These are phyloP conservation scores for Cyprinodon variegatus DNA, from an alignment of 2,113 vertebrate species.

Conservation along the genomic window DNA sequence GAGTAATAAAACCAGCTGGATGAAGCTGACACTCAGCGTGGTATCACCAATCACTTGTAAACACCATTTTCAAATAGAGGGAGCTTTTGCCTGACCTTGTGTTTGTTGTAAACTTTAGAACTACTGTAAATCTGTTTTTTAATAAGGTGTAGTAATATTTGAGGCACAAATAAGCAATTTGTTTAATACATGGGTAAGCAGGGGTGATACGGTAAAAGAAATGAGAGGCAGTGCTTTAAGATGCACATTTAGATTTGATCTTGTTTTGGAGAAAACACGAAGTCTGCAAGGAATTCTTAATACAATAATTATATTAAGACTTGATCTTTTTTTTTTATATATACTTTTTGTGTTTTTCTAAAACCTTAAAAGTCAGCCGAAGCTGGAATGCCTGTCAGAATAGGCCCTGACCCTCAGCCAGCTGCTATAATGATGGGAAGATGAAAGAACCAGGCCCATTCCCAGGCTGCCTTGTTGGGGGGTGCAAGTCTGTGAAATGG, in stretches of 20 bases:
- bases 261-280: constrained; percentile 73
- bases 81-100: constrained; percentile 15
- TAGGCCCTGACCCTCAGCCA: constrained; percentile 82
- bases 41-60: constrained; percentile 57
- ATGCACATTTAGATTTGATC: constrained; percentile 72
- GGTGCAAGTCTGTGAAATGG: constrained; percentile 81
- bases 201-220: constrained; percentile 40
- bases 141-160: constrained; percentile 14
- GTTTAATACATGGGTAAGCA: constrained; percentile 34
- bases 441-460: constrained; percentile 86
- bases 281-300: constrained; percentile 77
- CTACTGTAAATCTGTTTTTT: constrained; percentile 18
- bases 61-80: constrained; percentile 45
- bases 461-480: constrained; percentile 84
- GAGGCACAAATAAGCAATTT: constrained; percentile 40
- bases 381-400: constrained; percentile 81
- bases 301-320: constrained; percentile 80
- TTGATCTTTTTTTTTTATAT: constrained; percentile 76
- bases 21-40: constrained; percentile 69
- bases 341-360: constrained; percentile 52
- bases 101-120: constrained; percentile 39
- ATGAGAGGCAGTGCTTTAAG: constrained; percentile 50
- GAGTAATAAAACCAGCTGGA: constrained; percentile 69
- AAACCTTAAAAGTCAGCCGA: constrained; percentile 81
- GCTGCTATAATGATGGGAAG: constrained; percentile 84